A percentile compares a stretch with the other conserved stretches of the same genome.
Conservation (phyloP, 2,797 vertebrate species). For the Syngnathus acus region DNA sequence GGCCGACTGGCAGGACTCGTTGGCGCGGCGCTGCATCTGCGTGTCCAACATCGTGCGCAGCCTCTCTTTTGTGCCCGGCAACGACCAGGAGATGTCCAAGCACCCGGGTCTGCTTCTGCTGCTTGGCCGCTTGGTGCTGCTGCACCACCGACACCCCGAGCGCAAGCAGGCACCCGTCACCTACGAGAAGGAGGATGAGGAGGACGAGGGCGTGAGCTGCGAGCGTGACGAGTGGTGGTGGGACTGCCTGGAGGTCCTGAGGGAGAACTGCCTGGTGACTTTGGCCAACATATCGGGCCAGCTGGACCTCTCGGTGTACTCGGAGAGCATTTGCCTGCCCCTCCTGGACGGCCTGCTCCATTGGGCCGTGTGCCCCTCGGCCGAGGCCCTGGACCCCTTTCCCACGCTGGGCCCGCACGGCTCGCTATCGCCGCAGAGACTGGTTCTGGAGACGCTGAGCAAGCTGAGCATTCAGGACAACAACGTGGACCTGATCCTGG, state of each 20-base stretch:
- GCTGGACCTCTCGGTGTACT: constrained; percentile 93
- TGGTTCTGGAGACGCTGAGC: constrained; percentile 97
- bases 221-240: constrained; percentile 98
- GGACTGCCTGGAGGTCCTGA: constrained; percentile 94
- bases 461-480: constrained; percentile 99
- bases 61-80: constrained; percentile 93
- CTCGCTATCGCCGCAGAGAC: constrained; percentile 93
- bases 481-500: constrained; percentile 98
- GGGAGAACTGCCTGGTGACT: constrained; percentile 96
- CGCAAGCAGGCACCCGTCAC: constrained; percentile 93
- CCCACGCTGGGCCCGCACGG: constrained; percentile 88
- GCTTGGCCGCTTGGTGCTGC: constrained; percentile 87
- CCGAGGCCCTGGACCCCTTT: constrained; percentile 96
- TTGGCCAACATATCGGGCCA: constrained; percentile 97
- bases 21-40: constrained; percentile 90
- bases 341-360: constrained; percentile 96
- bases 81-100: constrained; percentile 96
- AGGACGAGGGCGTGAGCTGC: constrained; percentile 88
- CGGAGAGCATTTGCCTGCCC: constrained; percentile 96
- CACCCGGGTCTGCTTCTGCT: constrained; percentile 93
- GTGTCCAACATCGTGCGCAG: constrained; percentile 97
- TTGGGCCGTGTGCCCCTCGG: constrained; percentile 97
- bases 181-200: constrained; percentile 94
- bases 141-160: constrained; percentile 94
- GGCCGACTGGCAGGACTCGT: constrained; percentile 93